Evolutionary conservation across 2,888 invertebrate genomes (phyloP), one percentile per base, ranked within the genome.

Genomic region (Xanthorhoe designata): DNA sequence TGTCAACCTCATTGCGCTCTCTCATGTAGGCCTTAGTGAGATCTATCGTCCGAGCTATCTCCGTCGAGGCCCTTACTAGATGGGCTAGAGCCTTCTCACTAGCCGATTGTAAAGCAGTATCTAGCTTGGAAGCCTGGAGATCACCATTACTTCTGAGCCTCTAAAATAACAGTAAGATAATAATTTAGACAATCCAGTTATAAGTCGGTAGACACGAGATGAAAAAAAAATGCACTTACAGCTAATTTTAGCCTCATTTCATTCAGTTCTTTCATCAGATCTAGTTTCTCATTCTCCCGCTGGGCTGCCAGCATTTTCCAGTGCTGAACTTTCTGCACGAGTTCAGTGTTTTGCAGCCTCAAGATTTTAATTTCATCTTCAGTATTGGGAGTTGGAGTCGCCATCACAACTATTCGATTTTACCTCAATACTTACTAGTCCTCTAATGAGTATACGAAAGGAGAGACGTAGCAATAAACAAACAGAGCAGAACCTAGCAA

Each of bases 221-320:
- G 10, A 13, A 4, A 38, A 38, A 4, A 3, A 13, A 3, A 4
- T 9, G 3, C 51, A 66, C 92, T 86, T 80, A 94, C 94, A 70
- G 87, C 89, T 7, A 90, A 73, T 80, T 90, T 88, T n/a, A 91
- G 75, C 52, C 89, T 81, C 47, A 93, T 73, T 51, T 92, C 91
- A 70, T 90, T 92, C 19, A 82, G 84, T 79, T 94, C 92, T 61
- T 88, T 92, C 83, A 91, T 88, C 10, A 93, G 76, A 10, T 85
- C 85, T 0, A 91, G 71, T 72, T 91, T 92, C 52, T 94, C 92
- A 62, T 86, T 86, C 35, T 92, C 91, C 32, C 80, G 82, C 66
- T 89, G 86, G 17, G 85, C 89, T 9, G 89, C 88, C 42, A 84
- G 81, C 80, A 91, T 83, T 77, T 91, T 92, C 89, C 87, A 91